Evolutionary conservation across 2,888 invertebrate species (phyloP).

Genomic region (Tachina fera): DNA sequence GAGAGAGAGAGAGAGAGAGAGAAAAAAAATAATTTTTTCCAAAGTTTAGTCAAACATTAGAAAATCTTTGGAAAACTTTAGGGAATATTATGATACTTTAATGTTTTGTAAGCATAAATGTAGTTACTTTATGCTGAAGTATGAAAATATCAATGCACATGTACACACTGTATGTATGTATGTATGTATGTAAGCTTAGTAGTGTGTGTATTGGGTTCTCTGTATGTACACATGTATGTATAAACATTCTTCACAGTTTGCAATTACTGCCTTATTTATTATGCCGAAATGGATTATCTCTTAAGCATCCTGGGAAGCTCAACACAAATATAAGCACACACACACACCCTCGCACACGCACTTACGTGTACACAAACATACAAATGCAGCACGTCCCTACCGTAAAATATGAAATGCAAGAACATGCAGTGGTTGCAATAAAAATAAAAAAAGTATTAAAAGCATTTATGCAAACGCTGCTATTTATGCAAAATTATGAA

Average conservation of each 20-base stretch:
- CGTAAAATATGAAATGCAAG: conserved; percentile 50
- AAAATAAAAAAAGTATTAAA: conserved; percentile 36
- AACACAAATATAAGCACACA: background rate
- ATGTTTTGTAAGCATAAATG: conserved; percentile 58
- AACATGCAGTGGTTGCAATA: conserved; percentile 42
- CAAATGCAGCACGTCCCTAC: background rate
- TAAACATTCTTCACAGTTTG: conserved; percentile 72
- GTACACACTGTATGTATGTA: background rate
- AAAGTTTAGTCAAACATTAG: conserved; percentile 32
- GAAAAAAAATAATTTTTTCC: background rate
- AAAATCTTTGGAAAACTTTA: conserved; percentile 63
- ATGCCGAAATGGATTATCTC: conserved; percentile 80
- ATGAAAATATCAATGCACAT: conserved; percentile 36
- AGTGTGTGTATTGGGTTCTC: background rate
- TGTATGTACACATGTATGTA: conserved; percentile 15
- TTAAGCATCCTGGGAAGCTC: conserved; percentile 76
- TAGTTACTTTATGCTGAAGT: background rate
- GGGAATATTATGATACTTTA: conserved; percentile 62
- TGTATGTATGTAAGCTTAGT: background rate
- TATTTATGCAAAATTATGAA: conserved; percentile 75
- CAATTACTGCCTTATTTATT: conserved; percentile 79
- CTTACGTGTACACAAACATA: background rate
- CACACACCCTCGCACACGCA: background rate
- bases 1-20: background rate
- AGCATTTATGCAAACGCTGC: conserved; percentile 77